Conservation (phyloP, 2,113 vertebrate genomes). For the Tragelaphus scriptus region DNA sequence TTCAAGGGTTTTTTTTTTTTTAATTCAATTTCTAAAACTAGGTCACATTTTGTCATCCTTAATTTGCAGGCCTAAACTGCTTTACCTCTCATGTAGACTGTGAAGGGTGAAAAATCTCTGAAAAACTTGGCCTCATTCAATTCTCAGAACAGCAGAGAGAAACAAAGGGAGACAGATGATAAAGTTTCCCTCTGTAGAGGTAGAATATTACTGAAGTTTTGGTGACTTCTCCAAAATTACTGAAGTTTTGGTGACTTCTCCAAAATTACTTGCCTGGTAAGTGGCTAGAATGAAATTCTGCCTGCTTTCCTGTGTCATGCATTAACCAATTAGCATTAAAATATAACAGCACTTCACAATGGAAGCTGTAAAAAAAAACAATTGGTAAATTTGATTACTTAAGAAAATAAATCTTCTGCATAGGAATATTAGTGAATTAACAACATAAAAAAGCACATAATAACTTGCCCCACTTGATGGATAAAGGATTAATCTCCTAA, state of each 20-base stretch:
- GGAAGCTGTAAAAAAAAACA: background rate
- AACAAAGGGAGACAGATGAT: background rate
- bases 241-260: background rate
- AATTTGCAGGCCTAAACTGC: background rate
- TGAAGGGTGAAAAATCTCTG: background rate
- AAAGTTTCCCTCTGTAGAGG: background rate
- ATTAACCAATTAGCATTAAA: background rate
- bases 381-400: background rate
- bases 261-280: background rate
- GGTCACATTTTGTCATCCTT: background rate
- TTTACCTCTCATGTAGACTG: background rate
- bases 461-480: background rate
- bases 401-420: background rate
- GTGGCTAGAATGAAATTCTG: background rate
- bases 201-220: background rate
- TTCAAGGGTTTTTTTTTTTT: background rate
- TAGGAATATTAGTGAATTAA: background rate
- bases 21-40: background rate
- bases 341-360: background rate
- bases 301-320: background rate
- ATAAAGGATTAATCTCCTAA: constrained; percentile 1
- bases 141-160: background rate
- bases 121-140: background rate
- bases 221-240: background rate
- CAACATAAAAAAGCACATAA: background rate